Evolutionary conservation across 1,140 invertebrate species (phyloP), one percentile per base, ranked within the genome.

Genomic region (Medauroidea extradentata): DNA sequence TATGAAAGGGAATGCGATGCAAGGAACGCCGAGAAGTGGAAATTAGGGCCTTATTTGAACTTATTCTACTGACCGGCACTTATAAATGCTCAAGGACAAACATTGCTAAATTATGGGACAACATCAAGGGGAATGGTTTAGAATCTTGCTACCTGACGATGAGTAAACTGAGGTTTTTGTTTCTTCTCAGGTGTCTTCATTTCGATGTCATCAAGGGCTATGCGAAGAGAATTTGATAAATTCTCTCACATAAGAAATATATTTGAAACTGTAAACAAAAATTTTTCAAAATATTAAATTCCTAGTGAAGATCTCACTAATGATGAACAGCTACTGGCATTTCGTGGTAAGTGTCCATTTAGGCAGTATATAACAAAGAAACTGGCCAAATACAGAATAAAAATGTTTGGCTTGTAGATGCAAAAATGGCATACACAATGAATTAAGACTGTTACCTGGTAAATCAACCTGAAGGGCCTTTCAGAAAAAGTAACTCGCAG

Each of bases 281-380:
- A 62, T 43, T 71, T 64, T 11, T 27, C 54, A 27, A 57, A 70
- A 56, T 65, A 65, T 61, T 71, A 70, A 58, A 57, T 51, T 34
- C 53, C 38, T 14, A 52, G 68, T 56, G 65, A 71, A 58, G 68
- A 62, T 59, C 9, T 73, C 3, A 75, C 71, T 50, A 64, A 80
- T 61, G 80, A 81, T 70, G 79, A 48, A 18, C 1, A 82, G 67
- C 72, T 74, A 53, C 68, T 81, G 54, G 60, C 73, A 43, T 74
- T 75, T 62, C 53, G 71, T 44, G 77, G 75, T 18, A 58, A 68
- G 24, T 78, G 73, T 67, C 24, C 23, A n/a, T 77, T 78, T 53
- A 42, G 64, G 27, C 70, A 74, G 56, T 78, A 76, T 56, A 73
- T 81, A n/a, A 71, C 76, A 14, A 66, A 60, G 13, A 78, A 76